Evolutionary conservation across 2,113 vertebrate species (phyloP).

Genomic region (Tragelaphus imberbis): DNA sequence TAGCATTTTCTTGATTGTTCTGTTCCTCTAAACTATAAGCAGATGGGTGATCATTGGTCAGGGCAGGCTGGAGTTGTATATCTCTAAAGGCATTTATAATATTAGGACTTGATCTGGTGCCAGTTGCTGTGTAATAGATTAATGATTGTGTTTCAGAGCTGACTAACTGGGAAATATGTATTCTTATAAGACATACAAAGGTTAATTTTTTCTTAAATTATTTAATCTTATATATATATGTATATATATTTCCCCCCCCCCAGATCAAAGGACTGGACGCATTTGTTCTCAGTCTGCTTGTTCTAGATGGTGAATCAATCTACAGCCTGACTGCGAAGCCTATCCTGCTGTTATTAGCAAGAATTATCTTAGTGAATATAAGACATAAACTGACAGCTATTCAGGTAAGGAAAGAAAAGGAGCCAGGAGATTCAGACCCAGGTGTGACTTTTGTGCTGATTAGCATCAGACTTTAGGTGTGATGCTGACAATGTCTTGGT

Average conservation of each 20-base stretch:
- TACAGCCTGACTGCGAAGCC: conserved; percentile 90
- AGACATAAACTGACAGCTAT: conserved; percentile 83
- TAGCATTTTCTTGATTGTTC: not conserved
- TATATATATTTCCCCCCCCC: conserved; percentile 21
- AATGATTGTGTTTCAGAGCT: not conserved
- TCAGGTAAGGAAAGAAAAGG: conserved; percentile 82
- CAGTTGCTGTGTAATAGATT: not conserved
- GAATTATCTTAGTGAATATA: conserved; percentile 85
- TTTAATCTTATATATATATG: not conserved
- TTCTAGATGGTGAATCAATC: conserved; percentile 93
- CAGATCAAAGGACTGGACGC: conserved; percentile 77
- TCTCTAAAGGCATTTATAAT: not conserved
- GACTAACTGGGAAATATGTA: not conserved
- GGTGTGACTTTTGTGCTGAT: not conserved
- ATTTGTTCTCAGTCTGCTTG: conserved; percentile 79
- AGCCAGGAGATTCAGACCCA: not conserved
- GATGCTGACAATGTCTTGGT: not conserved
- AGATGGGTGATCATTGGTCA: not conserved
- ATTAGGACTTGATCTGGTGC: not conserved
- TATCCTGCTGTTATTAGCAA: conserved; percentile 88
- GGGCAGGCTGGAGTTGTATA: not conserved
- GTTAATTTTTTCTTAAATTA: conserved; percentile 9
- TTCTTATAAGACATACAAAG: not conserved
- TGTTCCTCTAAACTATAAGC: not conserved
- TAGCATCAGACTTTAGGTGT: not conserved